phyloP scores from a whole-genome alignment of 2,797 vertebrate species.

The Potorous gilbertii region DNA sequence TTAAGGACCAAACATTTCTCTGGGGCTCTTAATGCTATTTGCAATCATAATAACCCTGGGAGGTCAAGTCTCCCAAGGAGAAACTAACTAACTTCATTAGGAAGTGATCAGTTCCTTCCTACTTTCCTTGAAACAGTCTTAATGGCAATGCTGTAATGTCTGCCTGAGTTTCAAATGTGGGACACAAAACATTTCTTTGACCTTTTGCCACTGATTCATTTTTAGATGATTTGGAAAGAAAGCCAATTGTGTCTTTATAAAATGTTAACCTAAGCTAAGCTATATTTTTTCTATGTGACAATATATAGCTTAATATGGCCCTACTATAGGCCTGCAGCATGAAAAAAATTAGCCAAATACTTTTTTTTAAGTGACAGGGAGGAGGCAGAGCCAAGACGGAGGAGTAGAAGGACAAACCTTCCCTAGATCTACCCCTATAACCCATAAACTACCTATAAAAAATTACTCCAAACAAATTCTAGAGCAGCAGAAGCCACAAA shows the following conservation, averaged over 20 bases:
- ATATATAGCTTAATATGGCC: background rate
- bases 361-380: background rate
- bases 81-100: conserved; percentile 6
- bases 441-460: too few relatives aligned
- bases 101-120: background rate
- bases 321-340: background rate
- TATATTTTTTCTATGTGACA: background rate
- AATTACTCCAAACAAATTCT: too few relatives aligned
- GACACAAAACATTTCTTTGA: background rate
- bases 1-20: background rate
- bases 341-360: background rate
- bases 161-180: background rate
- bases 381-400: background rate
- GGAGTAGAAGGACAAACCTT: too few relatives aligned
- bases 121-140: background rate
- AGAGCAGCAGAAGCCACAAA: too few relatives aligned
- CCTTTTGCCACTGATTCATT: background rate
- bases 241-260: background rate
- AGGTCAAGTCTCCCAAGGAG: background rate
- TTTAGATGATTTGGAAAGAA: background rate
- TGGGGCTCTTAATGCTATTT: background rate
- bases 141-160: background rate
- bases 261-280: background rate
- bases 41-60: background rate
- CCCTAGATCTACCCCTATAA: too few relatives aligned